Evolutionary conservation across 2,113 vertebrate species (phyloP), one percentile per base, ranked within the genome.

Genomic region (Seriola quinqueradiata): DNA sequence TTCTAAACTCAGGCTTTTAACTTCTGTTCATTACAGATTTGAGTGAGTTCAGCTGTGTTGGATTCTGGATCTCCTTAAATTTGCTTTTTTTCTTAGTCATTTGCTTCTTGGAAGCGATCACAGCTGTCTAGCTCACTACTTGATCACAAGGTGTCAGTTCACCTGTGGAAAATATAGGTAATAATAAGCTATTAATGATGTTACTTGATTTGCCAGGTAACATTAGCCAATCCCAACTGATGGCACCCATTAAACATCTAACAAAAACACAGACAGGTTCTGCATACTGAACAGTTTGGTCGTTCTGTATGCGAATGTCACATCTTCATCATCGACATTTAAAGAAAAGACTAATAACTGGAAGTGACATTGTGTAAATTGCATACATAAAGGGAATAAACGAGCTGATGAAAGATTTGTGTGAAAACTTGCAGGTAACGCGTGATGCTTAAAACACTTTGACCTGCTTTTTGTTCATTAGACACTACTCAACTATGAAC

Each of bases 401-500:
- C 16, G 44, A 70, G n/a, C 25, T 70, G 75, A 34, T 4, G 48
- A 21, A 68, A 65, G 58, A 42, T 69, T 57, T 57, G 44, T 76
- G 77, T 72, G 40, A 73, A 76, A 66, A 38, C 57, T 59, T 54
- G 48, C 65, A 71, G 21, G 55, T 32, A 19, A 61, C 28, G 61
- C 73, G 75, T 48, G 40, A 63, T 67, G 54, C 57, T 70, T 3
- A 70, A 68, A 67, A 65, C 21, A 67, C 60, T 38, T 19, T 28
- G 58, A 71, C 66, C n/a, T 58, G 36, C 42, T 54, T 73, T 65
- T 73, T 60, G 28, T 59, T 70, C 34, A 64, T 67, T 32, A 67
- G 48, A 72, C 5, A 16, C 34, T 14, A 38, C n/a, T 57, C 5
- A 57, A 11, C 55, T 44, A 34, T 46, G 6, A 67, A 42, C 40